Base-by-base conservation (phyloP, 2,888 invertebrate species). In the Calliopum simillimum region DNA sequence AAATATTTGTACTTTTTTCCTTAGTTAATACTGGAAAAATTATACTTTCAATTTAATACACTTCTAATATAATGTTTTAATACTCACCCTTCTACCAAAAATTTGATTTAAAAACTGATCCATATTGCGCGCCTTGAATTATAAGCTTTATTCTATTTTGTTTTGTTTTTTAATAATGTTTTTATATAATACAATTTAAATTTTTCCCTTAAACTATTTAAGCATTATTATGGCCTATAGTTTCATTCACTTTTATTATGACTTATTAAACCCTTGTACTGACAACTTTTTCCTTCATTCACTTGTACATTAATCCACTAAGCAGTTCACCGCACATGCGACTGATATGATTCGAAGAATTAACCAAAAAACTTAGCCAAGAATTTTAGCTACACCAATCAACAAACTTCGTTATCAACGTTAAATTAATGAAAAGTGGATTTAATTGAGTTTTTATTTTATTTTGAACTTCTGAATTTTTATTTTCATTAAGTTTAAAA, bases 11-110 rank as follows among this genome's bases (percentile, higher is more conserved):
- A n/a, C n/a, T n/a, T n/a, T n/a, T n/a, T n/a, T n/a, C 44, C 44
- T n/a, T n/a, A 59, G 19, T 14, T 13, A 16, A 4, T 33, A 55
- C 12, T n/a, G 16, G 33, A 16, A 44, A 25, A 23, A 43, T 41
- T 16, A 21, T 41, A 19, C 51, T 2, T 5, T 49, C 14, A 19
- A 19, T 12, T 56, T 23, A 56, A 23, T 33, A 23, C 21, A 19
- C 51, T 2, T 5, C 14, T 3, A 19, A 19, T 12, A 23, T 23
- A 56, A 23, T 33, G 13, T 11, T 25, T 47, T 47, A 33, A 53
- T 69, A 81, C 82, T 81, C 66, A 81, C 81, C 82, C 76, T 75
- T 63, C 77, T 80, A 14, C 61, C 63, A 4, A 74, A 71, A 16
- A 76, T 55, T 21, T 73, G 71, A 33, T 74, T 69, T 16, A 78